Evolutionary conservation across 2,797 vertebrate species (phyloP).

Genomic region (Semaprochilodus insignis): DNA sequence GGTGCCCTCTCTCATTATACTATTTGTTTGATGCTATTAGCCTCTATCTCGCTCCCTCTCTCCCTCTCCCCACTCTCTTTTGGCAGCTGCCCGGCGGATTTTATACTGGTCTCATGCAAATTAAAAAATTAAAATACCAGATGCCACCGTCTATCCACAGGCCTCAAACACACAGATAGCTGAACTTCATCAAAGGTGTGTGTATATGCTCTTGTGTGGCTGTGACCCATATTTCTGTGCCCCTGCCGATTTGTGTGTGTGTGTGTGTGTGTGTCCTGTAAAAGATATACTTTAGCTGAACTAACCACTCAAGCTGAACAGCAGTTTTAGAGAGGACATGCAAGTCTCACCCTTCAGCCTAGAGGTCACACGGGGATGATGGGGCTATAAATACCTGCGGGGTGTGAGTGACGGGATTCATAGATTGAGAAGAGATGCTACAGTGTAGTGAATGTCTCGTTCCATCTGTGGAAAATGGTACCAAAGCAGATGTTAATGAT

Average conservation of each 20-base stretch:
- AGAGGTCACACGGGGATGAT: no score
- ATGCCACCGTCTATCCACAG: neutral
- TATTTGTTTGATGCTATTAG: neutral
- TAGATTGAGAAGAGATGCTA: no score
- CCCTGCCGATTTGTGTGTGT: neutral
- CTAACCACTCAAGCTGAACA: neutral
- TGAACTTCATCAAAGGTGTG: conserved; percentile 1
- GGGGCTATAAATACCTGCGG: no score
- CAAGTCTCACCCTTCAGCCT: neutral
- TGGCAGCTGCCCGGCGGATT: neutral
- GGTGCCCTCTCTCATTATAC: neutral
- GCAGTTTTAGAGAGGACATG: neutral
- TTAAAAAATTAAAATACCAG: conserved; percentile 31
- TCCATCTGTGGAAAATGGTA: no score
- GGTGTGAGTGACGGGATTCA: no score
- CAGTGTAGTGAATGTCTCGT: no score
- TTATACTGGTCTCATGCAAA: neutral
- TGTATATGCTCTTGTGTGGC: neutral
- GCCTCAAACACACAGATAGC: neutral
- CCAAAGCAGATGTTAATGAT: no score
- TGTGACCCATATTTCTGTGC: neutral
- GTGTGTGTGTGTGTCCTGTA: neutral
- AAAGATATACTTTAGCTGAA: neutral
- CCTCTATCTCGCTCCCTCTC: conserved; percentile 1
- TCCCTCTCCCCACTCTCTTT: conserved; percentile 12